Base-by-base conservation (phyloP, 1,140 invertebrate species). In the Cepaea nemoralis region DNA sequence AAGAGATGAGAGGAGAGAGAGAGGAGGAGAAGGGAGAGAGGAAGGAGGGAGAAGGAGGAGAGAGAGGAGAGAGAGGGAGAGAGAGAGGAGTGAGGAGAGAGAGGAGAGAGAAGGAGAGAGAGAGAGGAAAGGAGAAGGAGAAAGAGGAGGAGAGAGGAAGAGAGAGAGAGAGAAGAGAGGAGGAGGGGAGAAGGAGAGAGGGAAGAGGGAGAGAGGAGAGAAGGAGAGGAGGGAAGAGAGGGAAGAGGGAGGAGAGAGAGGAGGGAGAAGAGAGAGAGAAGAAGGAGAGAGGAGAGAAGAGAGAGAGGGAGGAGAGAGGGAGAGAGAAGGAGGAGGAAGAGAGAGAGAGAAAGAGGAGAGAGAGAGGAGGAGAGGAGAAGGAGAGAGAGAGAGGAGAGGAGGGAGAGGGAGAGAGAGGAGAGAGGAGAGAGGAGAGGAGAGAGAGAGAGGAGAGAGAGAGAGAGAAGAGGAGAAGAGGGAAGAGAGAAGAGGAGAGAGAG, bases 401-500 rank as follows among this genome's bases (percentile, higher is more conserved):
- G 48, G 27, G n/a, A 33, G 73, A 42, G 33, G 31, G 73, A 45
- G 42, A 75, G 39, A 75, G 73, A 75, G 39, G 48, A n/a, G n/a
- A 24, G 24, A 14, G 48, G 73, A 45, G 73, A 75, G 37, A 75
- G 37, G 48, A 45, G n/a, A 24, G 40, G 33, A 73, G 33, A 73
- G 10, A 73, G 33, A 73, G 70, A 73, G 33, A 73, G 33, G 40
- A 8, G 70, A 40, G 31, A 73, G 70, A 73, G 5, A 73, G 31
- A 73, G 5, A 73, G 70, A 73, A 24, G 39, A 39, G 40, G 5
- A 73, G 70, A 35, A 12, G 40, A 39, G 40, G 70, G 12, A 24
- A 73, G 70, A 73, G 70, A 73, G 70, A 73, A 24, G n/a, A 39
- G 40, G 39, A 73, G 70, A 73, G 12, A 73, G 31, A 35, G 70